A percentile compares a stretch with the other conserved stretches of the same genome.
phyloP scores from a whole-genome alignment of 2,888 invertebrate genomes.

The Alcis repandata region DNA sequence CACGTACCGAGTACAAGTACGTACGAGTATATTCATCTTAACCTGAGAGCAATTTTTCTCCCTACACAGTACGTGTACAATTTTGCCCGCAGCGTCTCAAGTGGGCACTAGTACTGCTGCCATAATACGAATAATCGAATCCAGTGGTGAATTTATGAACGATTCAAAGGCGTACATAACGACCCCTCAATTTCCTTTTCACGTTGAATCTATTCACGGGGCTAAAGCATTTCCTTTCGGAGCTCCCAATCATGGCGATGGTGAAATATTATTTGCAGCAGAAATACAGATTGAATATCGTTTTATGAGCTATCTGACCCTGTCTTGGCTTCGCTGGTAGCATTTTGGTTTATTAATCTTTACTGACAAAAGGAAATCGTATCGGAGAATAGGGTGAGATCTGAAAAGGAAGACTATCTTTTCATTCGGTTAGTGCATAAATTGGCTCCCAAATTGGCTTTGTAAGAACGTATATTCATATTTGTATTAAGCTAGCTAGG shows the following conservation, averaged over 20 bases:
- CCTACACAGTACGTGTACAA: constrained; percentile 11
- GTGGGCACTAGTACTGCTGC: constrained; percentile 17
- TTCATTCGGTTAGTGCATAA: constrained; percentile 4
- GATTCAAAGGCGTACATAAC: constrained; percentile 74
- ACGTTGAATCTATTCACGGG: constrained; percentile 77
- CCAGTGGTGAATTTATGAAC: constrained; percentile 73
- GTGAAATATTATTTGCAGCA: constrained; percentile 63
- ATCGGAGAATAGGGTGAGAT: not conserved
- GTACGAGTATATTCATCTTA: constrained; percentile 2
- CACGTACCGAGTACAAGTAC: not conserved
- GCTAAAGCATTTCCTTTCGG: constrained; percentile 74
- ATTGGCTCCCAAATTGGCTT: not conserved
- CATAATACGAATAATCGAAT: constrained; percentile 49
- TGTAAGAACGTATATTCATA: not conserved
- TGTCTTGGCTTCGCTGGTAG: constrained; percentile 17
- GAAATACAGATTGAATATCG: constrained; percentile 38
- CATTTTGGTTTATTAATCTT: constrained; percentile 26
- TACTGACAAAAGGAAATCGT: constrained; percentile 21
- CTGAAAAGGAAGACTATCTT: not conserved
- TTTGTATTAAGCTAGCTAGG: too few species aligned
- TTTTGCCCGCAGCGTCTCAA: constrained; percentile 26
- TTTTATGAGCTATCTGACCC: constrained; percentile 16
- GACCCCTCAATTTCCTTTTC: constrained; percentile 83
- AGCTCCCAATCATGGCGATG: constrained; percentile 72
- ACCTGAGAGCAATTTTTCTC: constrained; percentile 19